Conservation (phyloP, 2,888 invertebrate genomes). For the Melinaea marsaeus region DNA sequence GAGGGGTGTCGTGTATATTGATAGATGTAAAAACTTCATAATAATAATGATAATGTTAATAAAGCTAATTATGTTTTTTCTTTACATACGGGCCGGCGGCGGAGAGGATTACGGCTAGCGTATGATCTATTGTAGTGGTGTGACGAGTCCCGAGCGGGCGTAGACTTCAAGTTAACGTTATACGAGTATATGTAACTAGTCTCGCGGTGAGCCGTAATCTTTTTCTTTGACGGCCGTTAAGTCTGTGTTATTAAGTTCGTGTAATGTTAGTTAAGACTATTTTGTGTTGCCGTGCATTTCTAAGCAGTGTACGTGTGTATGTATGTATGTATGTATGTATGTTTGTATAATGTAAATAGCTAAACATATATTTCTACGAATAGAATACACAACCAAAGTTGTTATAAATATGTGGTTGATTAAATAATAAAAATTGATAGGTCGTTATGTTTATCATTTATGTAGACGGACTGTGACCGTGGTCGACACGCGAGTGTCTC, state of each 20-base stretch:
- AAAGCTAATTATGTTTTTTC: constrained; percentile 74
- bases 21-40: constrained; percentile 61
- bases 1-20: constrained; percentile 65
- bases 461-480: constrained; percentile 56
- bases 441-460: constrained; percentile 74
- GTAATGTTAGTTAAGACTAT: constrained; percentile 68
- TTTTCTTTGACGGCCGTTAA: constrained; percentile 67
- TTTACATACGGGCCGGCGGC: constrained; percentile 59
- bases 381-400: constrained; percentile 80
- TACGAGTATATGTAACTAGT: constrained; percentile 52
- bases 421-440: constrained; percentile 74
- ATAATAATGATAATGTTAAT: constrained; percentile 43
- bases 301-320: constrained; percentile 79
- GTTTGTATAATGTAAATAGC: constrained; percentile 77
- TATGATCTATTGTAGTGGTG: constrained; percentile 40
- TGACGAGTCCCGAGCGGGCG: constrained; percentile 36
- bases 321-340: constrained; percentile 77
- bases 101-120: constrained; percentile 54
- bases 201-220: constrained; percentile 51
- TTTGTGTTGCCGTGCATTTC: constrained; percentile 76
- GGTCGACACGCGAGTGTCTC: constrained; percentile 60
- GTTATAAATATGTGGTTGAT: constrained; percentile 79
- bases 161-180: constrained; percentile 34
- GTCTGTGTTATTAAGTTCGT: constrained; percentile 76
- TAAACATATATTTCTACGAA: constrained; percentile 78